Conservation (phyloP, 2,113 vertebrate genomes). For the Apus apus region DNA sequence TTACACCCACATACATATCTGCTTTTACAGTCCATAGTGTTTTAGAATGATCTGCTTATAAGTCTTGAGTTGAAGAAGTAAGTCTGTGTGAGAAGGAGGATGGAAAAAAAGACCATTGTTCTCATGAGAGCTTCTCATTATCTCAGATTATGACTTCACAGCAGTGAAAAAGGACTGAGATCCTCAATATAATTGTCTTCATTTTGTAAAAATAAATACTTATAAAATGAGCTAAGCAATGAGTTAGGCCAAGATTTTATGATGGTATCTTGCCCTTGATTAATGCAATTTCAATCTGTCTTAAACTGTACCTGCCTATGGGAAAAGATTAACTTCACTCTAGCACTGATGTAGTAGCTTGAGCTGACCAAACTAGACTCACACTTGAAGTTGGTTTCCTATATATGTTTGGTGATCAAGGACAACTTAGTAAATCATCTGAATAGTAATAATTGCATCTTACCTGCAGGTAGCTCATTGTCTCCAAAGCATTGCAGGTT, state of each 20-base stretch:
- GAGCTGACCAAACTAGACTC: background rate
- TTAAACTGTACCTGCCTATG: background rate
- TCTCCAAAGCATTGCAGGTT: background rate
- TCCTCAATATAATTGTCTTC: background rate
- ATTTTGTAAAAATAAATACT: constrained; percentile 20
- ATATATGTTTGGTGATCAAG: background rate
- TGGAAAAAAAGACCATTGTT: background rate
- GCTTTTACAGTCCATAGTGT: background rate
- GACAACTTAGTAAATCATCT: background rate
- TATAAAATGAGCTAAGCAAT: background rate
- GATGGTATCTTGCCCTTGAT: background rate
- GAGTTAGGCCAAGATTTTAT: background rate
- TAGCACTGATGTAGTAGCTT: background rate
- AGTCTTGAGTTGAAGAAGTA: background rate
- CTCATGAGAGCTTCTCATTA: background rate
- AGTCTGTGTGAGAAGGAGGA: background rate
- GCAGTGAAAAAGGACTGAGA: background rate
- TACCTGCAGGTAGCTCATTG: background rate
- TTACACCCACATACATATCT: background rate
- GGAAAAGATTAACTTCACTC: constrained; percentile 14
- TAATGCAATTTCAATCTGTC: background rate
- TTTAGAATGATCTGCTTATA: background rate
- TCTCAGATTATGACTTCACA: background rate
- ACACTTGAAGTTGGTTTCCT: background rate
- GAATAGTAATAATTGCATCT: background rate